Evolutionary conservation across 2,888 invertebrate genomes (phyloP).

Genomic region (Stenodera caucasica): DNA sequence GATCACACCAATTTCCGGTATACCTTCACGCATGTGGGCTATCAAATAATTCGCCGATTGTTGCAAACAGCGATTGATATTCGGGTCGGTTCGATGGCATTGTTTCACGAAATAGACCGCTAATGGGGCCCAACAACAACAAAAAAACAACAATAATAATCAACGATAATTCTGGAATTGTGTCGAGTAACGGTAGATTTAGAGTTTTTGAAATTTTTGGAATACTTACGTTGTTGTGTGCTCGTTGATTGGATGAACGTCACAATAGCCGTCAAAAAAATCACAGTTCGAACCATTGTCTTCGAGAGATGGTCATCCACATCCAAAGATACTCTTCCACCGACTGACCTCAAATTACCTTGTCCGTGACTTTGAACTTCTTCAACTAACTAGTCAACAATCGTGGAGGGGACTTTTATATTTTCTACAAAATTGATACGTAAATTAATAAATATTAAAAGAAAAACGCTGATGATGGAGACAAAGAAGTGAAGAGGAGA

Average conservation of each 20-base stretch:
- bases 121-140: constrained; percentile 43
- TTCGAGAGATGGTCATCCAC: constrained; percentile 17
- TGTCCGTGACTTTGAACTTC: constrained; percentile 50
- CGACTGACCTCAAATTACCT: constrained; percentile 50
- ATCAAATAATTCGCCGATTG: constrained; percentile 75
- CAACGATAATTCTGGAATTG: background rate
- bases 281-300: background rate
- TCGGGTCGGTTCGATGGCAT: constrained; percentile 70
- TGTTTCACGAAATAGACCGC: constrained; percentile 71
- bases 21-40: constrained; percentile 71
- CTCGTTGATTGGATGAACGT: background rate
- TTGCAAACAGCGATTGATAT: constrained; percentile 72
- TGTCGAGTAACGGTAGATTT: background rate
- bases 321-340: constrained; percentile 38
- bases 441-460: background rate
- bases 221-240: constrained; percentile 31
- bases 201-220: background rate
- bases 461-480: too few species aligned
- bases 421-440: background rate
- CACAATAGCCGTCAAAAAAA: background rate
- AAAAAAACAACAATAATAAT: background rate
- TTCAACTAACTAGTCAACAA: background rate
- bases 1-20: constrained; percentile 71
- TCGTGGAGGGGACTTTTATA: constrained; percentile 26
- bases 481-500: background rate